Conservation (phyloP, 2,888 invertebrate species). For the Drosophila formosana region DNA sequence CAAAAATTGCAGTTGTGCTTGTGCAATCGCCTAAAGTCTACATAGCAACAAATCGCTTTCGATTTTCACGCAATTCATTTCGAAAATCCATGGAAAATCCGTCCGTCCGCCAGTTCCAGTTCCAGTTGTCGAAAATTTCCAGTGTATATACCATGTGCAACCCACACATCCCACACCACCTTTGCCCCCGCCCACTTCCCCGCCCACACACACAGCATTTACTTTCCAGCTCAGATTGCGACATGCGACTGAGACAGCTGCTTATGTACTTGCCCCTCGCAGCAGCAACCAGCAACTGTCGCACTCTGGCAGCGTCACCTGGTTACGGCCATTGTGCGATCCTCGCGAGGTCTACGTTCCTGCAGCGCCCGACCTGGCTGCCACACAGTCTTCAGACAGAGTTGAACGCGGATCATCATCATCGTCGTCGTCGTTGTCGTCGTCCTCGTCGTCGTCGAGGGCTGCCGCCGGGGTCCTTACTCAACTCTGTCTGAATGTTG, state of each 20-base stretch:
- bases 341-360: slow-evolving; percentile 59
- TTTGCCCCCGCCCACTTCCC: not conserved
- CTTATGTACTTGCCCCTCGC: slow-evolving; percentile 57
- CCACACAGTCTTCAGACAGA: slow-evolving; percentile 84
- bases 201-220: not conserved
- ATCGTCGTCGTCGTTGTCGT: slow-evolving; percentile 77
- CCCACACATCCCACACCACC: not conserved
- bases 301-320: slow-evolving; percentile 52
- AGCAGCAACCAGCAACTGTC: slow-evolving; percentile 41
- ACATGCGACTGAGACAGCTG: slow-evolving; percentile 55
- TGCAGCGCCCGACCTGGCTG: slow-evolving; percentile 34
- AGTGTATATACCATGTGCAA: slow-evolving; percentile 65
- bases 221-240: slow-evolving; percentile 29
- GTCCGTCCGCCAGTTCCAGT: slow-evolving; percentile 29
- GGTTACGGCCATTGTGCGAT: slow-evolving; percentile 57
- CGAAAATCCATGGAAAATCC: slow-evolving; percentile 2
- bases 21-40: slow-evolving; percentile 15
- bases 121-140: slow-evolving; percentile 67
- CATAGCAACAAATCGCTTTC: not conserved
- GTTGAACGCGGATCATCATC: slow-evolving; percentile 81
- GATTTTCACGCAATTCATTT: not conserved
- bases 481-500: slow-evolving; percentile 85
- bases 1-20: slow-evolving; percentile 8
- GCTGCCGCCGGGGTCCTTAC: slow-evolving; percentile 66
- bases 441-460: slow-evolving; percentile 66